Base-by-base conservation (phyloP, 1,140 invertebrate species). In the Drosophila nikananu region DNA sequence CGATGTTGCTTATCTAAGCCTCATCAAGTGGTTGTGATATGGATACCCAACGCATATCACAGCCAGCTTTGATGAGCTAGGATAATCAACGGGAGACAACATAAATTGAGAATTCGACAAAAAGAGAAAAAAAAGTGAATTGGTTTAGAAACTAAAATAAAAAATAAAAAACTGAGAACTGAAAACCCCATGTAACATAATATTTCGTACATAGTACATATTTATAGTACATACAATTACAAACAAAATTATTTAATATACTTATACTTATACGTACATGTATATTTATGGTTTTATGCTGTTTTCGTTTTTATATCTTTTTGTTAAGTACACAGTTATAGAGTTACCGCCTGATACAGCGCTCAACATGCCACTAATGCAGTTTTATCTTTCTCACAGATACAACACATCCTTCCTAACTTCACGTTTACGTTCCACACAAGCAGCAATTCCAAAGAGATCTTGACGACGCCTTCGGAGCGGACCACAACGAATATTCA, bases 51-150 rank as follows among this genome's bases (percentile, higher is more conserved):
- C 93, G 94, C 96, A 97, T 97, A 97, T 97, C 96, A 97, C 96
- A 97, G 96, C 96, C 96, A 97, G 96, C 96, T 97, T 97, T 97
- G 97, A 97, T 97, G 96, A 97, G 97, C 96, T 93, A 92, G 92
- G 92, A 93, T 92, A 92, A 92, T 87, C 91, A 92, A 92, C 91
- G 91, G 87, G 77, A 86, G 58, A 82, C 91, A 92, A 83, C 91
- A 52, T 83, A 63, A 75, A 75, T 63, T 25, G 27, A 37, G 21
- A 37, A 54, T 65, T 76, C 30, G 48, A 67, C 46, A 66, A 64
- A 54, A 41, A 44, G 46, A 62, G n/a, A 21, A 49, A 60, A 59
- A 48, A 57, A 81, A 75, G 75, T 87, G 77, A 80, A 86, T 79
- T 86, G 71, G 76, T 76, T 64, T 55, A 23, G 48, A 52, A 77